Evolutionary conservation across 2,113 vertebrate genomes (phyloP), one percentile per base, ranked within the genome.

Genomic region (Gymnorhina tibicen): DNA sequence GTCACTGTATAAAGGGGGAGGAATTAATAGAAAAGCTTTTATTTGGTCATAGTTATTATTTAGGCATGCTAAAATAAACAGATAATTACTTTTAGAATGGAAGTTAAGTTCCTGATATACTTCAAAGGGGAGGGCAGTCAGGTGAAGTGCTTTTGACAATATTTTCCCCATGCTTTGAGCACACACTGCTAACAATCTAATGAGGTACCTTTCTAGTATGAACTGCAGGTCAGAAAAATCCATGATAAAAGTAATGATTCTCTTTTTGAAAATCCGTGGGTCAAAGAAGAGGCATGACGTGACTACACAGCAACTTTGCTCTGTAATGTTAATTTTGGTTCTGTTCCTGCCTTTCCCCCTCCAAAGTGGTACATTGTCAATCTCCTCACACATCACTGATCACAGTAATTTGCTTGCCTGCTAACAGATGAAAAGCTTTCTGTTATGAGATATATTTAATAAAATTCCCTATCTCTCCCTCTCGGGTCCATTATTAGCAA

Each of bases 231-330:
- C 86, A 93, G 70, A 84, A 90, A 96, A 87, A 85, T 64, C 67
- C 73, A 62, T 37, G 69, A 95, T 83, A 89, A 97, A 97, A 96
- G 90, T 53, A 74, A 95, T 78, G 19, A 81, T 91, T 95, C 64
- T 70, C 75, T 68, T 85, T 96, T 60, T 70, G 89, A 94, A 93
- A 88, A 82, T 82, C 89, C 17, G 7, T 47, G 63, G 53, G 75
- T 93, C 86, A 91, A 62, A 81, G 39, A 73, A 64, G 63, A 88
- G 35, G 33, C 68, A 58, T 55, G 62, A 73, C 18, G 23, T 13
- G 76, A 83, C 63, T 91, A 42, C 16, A 18, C 37, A 89, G 69
- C 22, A 63, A 33, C 35, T 91, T 67, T 90, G 28, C 35, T 85
- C 53, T 79, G 26, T 49, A 68, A 47, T 47, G 56, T 35, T 80